Percentiles rank a stretch among this genome's conserved stretches.
Evolutionary conservation across 2,797 vertebrate species (phyloP).

Genomic region (Syndactyla subalaris): DNA sequence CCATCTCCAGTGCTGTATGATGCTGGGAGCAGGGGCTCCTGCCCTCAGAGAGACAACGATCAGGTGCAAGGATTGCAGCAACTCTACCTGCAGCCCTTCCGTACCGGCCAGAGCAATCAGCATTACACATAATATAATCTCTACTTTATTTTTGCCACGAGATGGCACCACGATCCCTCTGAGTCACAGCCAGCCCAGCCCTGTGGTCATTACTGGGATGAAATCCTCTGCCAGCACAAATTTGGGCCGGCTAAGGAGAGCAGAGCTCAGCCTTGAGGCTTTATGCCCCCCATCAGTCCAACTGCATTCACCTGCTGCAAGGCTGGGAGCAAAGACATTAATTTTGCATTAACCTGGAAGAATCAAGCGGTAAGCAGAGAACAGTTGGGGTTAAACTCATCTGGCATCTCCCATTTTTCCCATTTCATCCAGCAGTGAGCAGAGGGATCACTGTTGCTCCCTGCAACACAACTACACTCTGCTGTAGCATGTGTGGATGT

Average conservation of each 20-base stretch:
- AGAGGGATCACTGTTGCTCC: slow-evolving; percentile 64
- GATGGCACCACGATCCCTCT: slow-evolving; percentile 46
- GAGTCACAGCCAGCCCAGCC: not conserved
- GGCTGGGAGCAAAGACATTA: not conserved
- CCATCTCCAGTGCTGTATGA: not conserved
- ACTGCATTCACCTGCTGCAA: not conserved
- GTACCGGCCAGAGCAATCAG: rapidly evolving
- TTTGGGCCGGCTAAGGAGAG: rapidly evolving
- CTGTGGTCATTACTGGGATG: rapidly evolving
- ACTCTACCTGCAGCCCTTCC: not conserved
- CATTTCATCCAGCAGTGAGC: slow-evolving; percentile 35
- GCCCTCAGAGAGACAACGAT: not conserved
- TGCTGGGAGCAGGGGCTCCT: not conserved
- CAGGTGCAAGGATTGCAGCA: not conserved
- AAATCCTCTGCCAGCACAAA: not conserved
- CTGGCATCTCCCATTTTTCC: slow-evolving; percentile 50
- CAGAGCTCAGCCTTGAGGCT: not conserved
- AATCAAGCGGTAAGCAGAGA: not conserved
- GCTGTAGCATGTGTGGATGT: not conserved
- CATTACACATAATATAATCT: rapidly evolving
- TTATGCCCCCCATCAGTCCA: not conserved
- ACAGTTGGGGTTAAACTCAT: slow-evolving; percentile 69
- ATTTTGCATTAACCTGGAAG: not conserved
- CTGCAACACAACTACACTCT: not conserved
- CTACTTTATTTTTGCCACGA: slow-evolving; percentile 10